These are phyloP conservation scores for Nothobranchius kuhntae DNA, from an alignment of 2,113 vertebrate genomes.

Conservation along the genomic window DNA sequence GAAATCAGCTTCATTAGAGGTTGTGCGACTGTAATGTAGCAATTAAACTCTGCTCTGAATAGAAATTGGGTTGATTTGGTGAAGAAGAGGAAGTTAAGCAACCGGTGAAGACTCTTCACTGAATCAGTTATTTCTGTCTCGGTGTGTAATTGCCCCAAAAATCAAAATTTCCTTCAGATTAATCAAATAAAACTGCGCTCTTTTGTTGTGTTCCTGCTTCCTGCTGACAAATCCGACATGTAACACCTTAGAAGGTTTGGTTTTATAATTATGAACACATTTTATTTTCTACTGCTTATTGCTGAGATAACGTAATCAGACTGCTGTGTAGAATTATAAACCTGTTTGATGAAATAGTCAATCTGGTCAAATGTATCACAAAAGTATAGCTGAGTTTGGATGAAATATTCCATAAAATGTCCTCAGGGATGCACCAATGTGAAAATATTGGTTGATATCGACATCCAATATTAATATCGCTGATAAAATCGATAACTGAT, in stretches of 20 bases:
- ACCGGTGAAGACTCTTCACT: constrained; percentile 24
- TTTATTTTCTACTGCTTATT: not conserved
- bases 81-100: constrained; percentile 14
- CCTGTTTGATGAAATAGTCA: no score
- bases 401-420: not conserved
- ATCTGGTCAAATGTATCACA: no score
- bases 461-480: no score
- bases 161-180: constrained; percentile 17
- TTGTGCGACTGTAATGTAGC: constrained; percentile 68
- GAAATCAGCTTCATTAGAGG: constrained; percentile 73
- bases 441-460: no score
- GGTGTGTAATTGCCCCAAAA: constrained; percentile 21
- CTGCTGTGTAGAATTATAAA: not conserved
- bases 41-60: constrained; percentile 52
- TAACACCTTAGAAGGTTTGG: constrained; percentile 4
- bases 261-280: not conserved
- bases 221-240: constrained; percentile 2
- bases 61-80: constrained; percentile 22
- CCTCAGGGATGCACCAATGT: not conserved
- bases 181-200: not conserved
- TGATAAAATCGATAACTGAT: no score
- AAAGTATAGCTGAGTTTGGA: no score
- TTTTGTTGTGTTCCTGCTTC: not conserved
- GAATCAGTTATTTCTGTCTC: constrained; percentile 33
- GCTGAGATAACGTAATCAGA: not conserved